Conservation (phyloP, 2,797 vertebrate species). For the Microcaecilia unicolor region DNA sequence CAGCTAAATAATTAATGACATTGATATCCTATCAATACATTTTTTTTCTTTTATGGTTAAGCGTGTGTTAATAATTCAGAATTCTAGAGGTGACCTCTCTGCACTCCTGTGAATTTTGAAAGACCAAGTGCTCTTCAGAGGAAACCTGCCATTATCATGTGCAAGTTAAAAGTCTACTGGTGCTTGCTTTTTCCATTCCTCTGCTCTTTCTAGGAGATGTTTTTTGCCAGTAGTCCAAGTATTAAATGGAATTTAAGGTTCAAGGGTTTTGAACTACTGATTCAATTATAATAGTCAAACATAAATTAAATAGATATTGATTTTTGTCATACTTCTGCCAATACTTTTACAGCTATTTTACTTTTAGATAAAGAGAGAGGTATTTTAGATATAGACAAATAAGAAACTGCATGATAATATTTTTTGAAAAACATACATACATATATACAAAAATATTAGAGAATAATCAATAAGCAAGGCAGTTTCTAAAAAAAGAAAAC, state of each 20-base stretch:
- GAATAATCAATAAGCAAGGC: too few species aligned
- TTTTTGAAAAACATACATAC: too few species aligned
- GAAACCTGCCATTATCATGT: conserved; percentile 45
- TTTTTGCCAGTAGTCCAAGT: conserved; percentile 6
- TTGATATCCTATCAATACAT: conserved; percentile 82
- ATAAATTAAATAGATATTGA: neutral
- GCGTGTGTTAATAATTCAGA: conserved; percentile 88
- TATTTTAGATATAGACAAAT: too few species aligned
- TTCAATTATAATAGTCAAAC: conserved; percentile 23
- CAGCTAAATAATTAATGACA: conserved; percentile 86
- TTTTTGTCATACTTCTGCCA: neutral
- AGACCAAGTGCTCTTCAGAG: conserved; percentile 57
- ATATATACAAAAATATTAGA: too few species aligned
- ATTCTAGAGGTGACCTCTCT: conserved; percentile 61
- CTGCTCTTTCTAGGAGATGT: conserved; percentile 14
- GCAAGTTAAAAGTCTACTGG: conserved; percentile 53
- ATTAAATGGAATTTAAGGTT: conserved; percentile 38
- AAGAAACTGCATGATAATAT: too few species aligned
- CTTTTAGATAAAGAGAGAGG: conserved; percentile 5
- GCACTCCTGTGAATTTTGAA: conserved; percentile 58
- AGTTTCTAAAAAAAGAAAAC: too few species aligned
- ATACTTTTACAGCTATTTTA: neutral
- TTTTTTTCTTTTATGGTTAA: conserved; percentile 79
- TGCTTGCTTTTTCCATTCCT: conserved; percentile 11
- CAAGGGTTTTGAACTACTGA: conserved; percentile 32